Conservation (phyloP, 2,888 invertebrate genomes). For the Ophraella communa region DNA sequence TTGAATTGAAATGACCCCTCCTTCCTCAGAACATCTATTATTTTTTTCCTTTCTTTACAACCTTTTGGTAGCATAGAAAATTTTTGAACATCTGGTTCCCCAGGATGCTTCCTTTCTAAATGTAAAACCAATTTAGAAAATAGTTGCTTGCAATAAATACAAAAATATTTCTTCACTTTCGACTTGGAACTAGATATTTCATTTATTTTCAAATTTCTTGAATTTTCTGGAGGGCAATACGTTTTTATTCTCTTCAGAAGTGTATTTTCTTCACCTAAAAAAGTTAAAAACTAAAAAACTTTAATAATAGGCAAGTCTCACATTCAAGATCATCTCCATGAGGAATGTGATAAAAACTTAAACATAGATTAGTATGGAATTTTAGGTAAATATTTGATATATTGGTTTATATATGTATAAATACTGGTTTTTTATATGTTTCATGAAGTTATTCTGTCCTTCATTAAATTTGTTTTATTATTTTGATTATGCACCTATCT, state of each 20-base stretch:
- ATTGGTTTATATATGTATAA: neutral
- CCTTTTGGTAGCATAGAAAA: constrained; percentile 9
- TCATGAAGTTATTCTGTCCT: neutral
- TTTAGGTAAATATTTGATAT: neutral
- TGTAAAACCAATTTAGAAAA: neutral
- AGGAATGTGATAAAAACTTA: neutral
- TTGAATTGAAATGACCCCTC: constrained; percentile 10
- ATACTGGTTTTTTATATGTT: neutral
- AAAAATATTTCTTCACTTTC: neutral
- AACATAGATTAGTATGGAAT: neutral
- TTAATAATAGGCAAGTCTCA: neutral
- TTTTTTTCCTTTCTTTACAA: constrained; percentile 14
- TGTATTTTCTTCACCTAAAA: neutral
- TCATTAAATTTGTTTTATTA: neutral
- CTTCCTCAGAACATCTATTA: constrained; percentile 13
- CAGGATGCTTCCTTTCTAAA: neutral
- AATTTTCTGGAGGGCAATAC: neutral
- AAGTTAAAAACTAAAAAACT: neutral
- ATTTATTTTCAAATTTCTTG: neutral
- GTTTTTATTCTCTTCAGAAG: neutral
- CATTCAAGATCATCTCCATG: neutral
- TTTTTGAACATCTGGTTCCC: constrained; percentile 10
- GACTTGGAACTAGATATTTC: neutral
- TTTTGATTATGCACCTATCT: no score
- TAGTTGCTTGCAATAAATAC: neutral